phyloP scores from a whole-genome alignment of 2,888 invertebrate species.

The Morpho deidamia region DNA sequence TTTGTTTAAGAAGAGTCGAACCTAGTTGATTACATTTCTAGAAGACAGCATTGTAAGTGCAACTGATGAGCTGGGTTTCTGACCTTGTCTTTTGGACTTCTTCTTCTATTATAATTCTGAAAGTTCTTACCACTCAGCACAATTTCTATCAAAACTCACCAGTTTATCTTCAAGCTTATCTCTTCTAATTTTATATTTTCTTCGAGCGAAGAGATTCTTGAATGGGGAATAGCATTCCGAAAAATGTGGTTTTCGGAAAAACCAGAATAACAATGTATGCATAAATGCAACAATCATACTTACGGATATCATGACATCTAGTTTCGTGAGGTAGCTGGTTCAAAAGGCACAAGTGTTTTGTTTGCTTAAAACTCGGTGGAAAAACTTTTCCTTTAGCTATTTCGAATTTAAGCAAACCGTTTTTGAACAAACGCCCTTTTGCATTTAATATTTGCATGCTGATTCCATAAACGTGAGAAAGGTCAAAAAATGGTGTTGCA shows the following conservation, averaged over 20 bases:
- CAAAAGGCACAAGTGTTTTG: conserved; percentile 23
- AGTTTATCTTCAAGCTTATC: too few species aligned
- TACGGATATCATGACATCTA: conserved; percentile 45
- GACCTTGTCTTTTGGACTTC: too few species aligned
- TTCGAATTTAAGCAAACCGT: conserved; percentile 35
- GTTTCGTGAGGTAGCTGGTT: conserved; percentile 41
- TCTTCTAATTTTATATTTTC: too few species aligned
- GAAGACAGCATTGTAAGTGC: too few species aligned
- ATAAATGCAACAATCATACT: conserved; percentile 7
- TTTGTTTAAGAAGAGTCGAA: too few species aligned
- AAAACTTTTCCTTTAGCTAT: conserved; percentile 31
- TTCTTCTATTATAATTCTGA: too few species aligned
- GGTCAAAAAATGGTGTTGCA: conserved; percentile 34
- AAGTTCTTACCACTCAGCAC: too few species aligned
- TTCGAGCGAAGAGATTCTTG: too few species aligned
- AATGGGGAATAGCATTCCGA: too few species aligned
- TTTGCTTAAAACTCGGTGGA: conserved; percentile 32
- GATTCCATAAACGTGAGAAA: conserved; percentile 33
- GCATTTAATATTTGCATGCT: conserved; percentile 20
- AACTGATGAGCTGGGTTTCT: too few species aligned
- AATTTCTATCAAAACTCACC: too few species aligned
- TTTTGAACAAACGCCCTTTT: conserved; percentile 28
- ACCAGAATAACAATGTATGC: not conserved
- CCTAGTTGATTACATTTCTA: too few species aligned
- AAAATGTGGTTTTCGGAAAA: not conserved